Conservation (phyloP, 2,797 vertebrate species). For the Scomberomorus guttatus region DNA sequence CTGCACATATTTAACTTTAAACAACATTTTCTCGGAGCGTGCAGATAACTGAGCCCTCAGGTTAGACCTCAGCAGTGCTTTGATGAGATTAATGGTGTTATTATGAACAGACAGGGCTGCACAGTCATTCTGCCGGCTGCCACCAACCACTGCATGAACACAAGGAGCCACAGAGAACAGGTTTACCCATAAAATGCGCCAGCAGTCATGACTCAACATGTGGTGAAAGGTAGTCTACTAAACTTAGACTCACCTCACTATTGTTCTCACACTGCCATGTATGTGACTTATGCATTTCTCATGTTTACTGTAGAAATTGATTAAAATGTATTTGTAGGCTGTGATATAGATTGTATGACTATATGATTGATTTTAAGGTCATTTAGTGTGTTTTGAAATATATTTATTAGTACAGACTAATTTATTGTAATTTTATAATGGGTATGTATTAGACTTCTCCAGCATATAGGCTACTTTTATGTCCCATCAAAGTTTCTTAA, state of each 20-base stretch:
- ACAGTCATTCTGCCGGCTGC: conserved; percentile 20
- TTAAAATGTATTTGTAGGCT: neutral
- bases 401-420: neutral
- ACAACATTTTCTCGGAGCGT: neutral
- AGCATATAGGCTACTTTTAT: neutral
- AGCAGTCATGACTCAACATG: conserved; percentile 39
- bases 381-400: neutral
- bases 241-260: conserved; percentile 4
- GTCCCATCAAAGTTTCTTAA: conserved; percentile 53
- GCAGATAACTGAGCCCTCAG: neutral
- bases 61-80: conserved; percentile 34
- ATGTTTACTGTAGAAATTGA: neutral
- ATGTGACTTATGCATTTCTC: neutral
- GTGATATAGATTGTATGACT: neutral
- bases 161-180: conserved; percentile 48
- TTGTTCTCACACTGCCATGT: neutral
- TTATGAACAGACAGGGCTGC: conserved; percentile 4
- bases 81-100: conserved; percentile 25
- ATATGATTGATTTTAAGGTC: too few species aligned
- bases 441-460: neutral
- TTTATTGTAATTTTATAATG: neutral
- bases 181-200: conserved; percentile 41
- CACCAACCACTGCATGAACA: conserved; percentile 15
- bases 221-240: conserved; percentile 1
- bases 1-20: neutral